Evolutionary conservation across 2,888 invertebrate species (phyloP).

Genomic region (Elegia similella): DNA sequence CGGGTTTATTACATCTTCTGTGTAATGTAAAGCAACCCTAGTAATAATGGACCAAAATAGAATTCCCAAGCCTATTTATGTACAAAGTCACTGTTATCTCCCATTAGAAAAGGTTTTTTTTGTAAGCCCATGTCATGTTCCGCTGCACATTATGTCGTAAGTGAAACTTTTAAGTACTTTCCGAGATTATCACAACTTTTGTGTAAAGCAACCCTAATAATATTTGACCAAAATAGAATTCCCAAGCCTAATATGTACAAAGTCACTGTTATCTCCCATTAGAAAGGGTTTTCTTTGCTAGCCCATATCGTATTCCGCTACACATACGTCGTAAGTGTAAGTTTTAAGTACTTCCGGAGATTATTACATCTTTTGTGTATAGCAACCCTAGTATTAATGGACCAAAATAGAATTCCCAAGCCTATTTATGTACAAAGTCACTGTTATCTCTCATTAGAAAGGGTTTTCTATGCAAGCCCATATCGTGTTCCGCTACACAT

Average conservation of each 20-base stretch:
- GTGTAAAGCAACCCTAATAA: too few relatives aligned
- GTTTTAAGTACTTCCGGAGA: slow-evolving; percentile 9
- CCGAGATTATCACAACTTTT: not conserved
- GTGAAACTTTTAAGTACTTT: slow-evolving; percentile 12
- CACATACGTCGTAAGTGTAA: slow-evolving; percentile 4
- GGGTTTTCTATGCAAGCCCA: not conserved
- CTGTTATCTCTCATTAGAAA: not conserved
- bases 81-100: not conserved
- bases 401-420: too few relatives aligned
- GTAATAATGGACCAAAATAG: too few relatives aligned
- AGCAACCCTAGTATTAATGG: too few relatives aligned
- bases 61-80: too few relatives aligned
- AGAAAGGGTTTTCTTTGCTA: not conserved
- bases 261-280: too few relatives aligned
- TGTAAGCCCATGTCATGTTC: not conserved
- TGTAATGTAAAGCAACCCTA: too few relatives aligned
- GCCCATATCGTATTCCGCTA: not conserved
- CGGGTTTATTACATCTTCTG: not conserved
- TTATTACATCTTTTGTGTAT: not conserved
- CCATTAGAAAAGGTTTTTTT: not conserved
- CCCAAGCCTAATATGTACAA: too few relatives aligned
- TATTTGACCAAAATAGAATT: too few relatives aligned
- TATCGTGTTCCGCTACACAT: not conserved
- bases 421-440: too few relatives aligned
- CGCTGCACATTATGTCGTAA: not conserved